Base-by-base conservation (phyloP, 64 coral and sea anemone species). In the Anthopleura sola region DNA sequence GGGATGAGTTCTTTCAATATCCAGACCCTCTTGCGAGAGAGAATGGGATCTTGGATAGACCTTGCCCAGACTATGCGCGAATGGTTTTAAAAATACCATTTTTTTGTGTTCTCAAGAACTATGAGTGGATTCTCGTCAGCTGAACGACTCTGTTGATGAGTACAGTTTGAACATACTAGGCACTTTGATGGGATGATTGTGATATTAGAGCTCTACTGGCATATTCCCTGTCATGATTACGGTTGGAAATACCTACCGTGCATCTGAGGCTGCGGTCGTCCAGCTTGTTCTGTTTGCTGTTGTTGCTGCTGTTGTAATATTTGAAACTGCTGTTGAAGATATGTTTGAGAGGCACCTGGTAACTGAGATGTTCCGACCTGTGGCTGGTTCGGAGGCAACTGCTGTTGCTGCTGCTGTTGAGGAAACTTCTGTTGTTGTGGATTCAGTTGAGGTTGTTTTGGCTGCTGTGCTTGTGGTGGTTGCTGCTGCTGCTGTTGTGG, bases 391-490 rank as follows among this genome's bases (percentile, higher is more conserved):
- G 49, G 5, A 48, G 17, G 6, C 20, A 26, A 23, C 24, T 83
- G 82, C 50, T 83, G 81, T 21, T 71, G 66, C 10, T 83, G 82
- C 50, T 83, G 81, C 32, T 71, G 66, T 71, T 36, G 66, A n/a
- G 28, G 21, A 20, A 48, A 29, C 26, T 81, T 46, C 2, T 81
- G 36, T 34, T 83, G 37, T 55, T 83, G 80, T 83, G 33, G 80
- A 51, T 40, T 31, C 26, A 20, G 47, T 55, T 83, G 80, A 49
- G 26, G 33, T 55, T 83, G 80, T 54, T 40, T 49, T 3, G 28
- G 18, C 33, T 83, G 47, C 37, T 48, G 26, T 26, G 37, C 0
- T 21, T 82, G 78, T 40, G 19, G 37, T 82, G 36, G 78, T 29
- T 21, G 37, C 6, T 47, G 37, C 13, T 83, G 80, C 20, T 51